Evolutionary conservation across 30 jellyfish, hydroid and myxozoan genomes (phyloP), one percentile per base, ranked within the genome.

Genomic region (Nemopilema nomurai): DNA sequence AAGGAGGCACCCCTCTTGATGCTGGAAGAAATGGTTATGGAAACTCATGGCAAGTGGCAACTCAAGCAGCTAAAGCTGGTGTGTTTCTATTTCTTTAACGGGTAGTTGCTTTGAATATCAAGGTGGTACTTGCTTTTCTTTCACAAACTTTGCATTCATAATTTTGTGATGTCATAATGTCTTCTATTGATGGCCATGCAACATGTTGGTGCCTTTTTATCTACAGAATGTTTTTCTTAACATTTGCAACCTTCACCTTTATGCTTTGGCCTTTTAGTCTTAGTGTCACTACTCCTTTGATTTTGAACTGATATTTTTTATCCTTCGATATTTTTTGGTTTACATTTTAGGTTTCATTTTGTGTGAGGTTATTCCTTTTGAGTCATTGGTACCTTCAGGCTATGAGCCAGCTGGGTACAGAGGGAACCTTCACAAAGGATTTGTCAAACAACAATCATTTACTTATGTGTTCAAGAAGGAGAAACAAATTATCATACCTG

Each of bases 1-100:
- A 93, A 51, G 98, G 98, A 19, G 98, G 98, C 7, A 93, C 96
- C 0, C 98, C 98, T 19, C 9, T 28, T 27, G 98, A 93, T 69
- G 65, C 74, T 32, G 51, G 71, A n/a, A 84, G 97, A 53, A 73
- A 87, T 18, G 91, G 88, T 18, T 93, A 93, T 72, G 93, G 93
- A 26, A 93, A 93, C 62, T 70, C 95, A 4, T 93, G 98, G 98
- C 92, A 83, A 79, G 89, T 89, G 28, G 96, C 77, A 17, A 83
- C 96, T 0, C 96, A 88, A 84, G 98, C 98, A 25, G 89, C 94
- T 20, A 66, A 76, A 65, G 93, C 98, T 75, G 97, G 98, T 92
- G 26, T 24, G 74, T 4, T 17, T 4, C 18, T n/a, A 26, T 23
- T 13, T 41, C 13, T 41, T n/a, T 76, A 1, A 17, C 30, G 23